Evolutionary conservation across 2,888 invertebrate genomes (phyloP).

Genomic region (Yponomeuta plumbellus): DNA sequence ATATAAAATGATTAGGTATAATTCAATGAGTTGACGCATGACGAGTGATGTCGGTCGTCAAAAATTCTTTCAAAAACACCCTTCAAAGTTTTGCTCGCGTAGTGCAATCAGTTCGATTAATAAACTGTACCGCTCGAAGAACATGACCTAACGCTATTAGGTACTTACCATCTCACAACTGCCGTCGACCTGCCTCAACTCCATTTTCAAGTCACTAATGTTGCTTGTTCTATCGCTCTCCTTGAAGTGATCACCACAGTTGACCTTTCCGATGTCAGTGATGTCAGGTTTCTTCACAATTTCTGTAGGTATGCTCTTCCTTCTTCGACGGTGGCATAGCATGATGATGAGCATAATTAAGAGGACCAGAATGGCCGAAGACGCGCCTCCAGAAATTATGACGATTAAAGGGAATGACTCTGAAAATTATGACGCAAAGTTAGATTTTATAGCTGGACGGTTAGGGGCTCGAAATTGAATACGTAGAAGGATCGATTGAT

Average conservation of each 20-base stretch:
- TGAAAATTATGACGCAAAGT: slow-evolving; percentile 46
- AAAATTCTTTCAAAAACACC: not conserved
- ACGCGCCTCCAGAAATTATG: slow-evolving; percentile 84
- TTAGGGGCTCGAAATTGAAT: not conserved
- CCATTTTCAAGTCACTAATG: slow-evolving; percentile 93
- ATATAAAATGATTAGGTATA: too few relatives aligned
- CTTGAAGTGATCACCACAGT: slow-evolving; percentile 67
- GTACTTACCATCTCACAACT: slow-evolving; percentile 83
- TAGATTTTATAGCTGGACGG: not conserved
- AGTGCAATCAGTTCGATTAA: too few relatives aligned
- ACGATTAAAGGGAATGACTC: slow-evolving; percentile 86
- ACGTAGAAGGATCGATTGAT: not conserved
- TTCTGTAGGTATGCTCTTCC: slow-evolving; percentile 47
- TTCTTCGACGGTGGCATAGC: slow-evolving; percentile 81
- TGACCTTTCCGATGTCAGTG: slow-evolving; percentile 49
- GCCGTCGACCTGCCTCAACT: slow-evolving; percentile 88
- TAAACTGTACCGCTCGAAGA: too few relatives aligned
- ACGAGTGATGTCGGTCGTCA: too few relatives aligned
- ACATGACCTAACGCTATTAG: too few relatives aligned
- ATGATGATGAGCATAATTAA: slow-evolving; percentile 85
- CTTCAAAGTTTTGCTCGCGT: too few relatives aligned
- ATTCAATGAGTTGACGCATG: too few relatives aligned
- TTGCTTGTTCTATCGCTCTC: slow-evolving; percentile 92
- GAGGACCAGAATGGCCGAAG: slow-evolving; percentile 86
- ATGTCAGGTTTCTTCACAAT: slow-evolving; percentile 75